phyloP scores from a whole-genome alignment of 2,113 vertebrate species.

The Strix aluco region DNA sequence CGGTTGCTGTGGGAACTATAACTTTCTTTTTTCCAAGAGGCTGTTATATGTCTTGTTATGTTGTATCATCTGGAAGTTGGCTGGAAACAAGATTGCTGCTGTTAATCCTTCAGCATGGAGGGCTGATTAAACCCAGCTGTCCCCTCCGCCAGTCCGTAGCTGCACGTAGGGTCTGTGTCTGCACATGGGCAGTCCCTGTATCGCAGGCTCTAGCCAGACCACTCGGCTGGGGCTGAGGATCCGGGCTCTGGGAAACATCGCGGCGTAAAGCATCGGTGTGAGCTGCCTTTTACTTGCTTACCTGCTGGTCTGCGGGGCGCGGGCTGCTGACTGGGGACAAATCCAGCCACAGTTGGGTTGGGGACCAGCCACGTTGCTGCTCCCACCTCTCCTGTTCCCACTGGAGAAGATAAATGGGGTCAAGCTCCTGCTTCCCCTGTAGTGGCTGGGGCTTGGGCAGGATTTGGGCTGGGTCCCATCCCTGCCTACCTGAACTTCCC shows the following conservation, averaged over 20 bases:
- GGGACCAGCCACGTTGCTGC: not conserved
- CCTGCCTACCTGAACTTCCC: not conserved
- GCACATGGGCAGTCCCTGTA: not conserved
- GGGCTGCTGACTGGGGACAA: not conserved
- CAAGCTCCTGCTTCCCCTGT: accelerated
- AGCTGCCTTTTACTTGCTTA: not conserved
- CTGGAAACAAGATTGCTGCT: conserved; percentile 47
- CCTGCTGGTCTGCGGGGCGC: not conserved
- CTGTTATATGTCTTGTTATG: conserved; percentile 59
- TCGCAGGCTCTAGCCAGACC: not conserved
- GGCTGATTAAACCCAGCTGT: not conserved
- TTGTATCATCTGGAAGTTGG: conserved; percentile 56
- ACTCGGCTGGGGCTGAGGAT: not conserved
- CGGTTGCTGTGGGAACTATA: conserved; percentile 68
- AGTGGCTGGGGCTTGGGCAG: accelerated
- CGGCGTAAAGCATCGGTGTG: accelerated
- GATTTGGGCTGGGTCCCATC: not conserved
- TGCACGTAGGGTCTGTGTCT: not conserved
- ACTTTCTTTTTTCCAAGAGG: conserved; percentile 52
- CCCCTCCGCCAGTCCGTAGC: not conserved
- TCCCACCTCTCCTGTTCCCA: not conserved
- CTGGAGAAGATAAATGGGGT: not conserved
- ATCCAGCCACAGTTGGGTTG: accelerated
- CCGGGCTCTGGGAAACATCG: not conserved
- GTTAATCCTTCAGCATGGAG: conserved; percentile 48